Base-by-base conservation (phyloP, 2,113 vertebrate species). In the Solea solea region DNA sequence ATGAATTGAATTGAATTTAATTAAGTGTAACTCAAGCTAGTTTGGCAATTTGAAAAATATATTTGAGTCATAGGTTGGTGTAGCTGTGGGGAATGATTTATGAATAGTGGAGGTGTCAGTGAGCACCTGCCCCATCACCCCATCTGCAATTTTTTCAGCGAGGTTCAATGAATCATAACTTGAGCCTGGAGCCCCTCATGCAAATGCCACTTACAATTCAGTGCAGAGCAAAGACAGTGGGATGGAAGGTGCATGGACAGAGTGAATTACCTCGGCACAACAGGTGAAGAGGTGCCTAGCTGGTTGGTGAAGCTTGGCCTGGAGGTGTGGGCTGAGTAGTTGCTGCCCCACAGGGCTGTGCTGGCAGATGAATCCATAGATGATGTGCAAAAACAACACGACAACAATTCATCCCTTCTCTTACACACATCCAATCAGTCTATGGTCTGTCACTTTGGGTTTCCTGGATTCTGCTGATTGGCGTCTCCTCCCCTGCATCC, bases 341-440 rank as follows among this genome's bases (percentile, higher is more conserved):
- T 86, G 76, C 10, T 62, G 69, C 83, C 74, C 72, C 58, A 86
- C 68, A 88, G 81, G 54, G 87, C 79, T 2, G 67, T 55, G 67
- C 79, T 86, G 64, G 69, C 80, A 44, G 78, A 39, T 1, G 52
- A 45, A 85, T 92, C 92, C 92, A 92, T 93, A 15, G 64, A 67
- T 6, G 27, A 44, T 8, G 76, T 44, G 6, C 54, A 63, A 56
- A 14, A 69, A 44, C 55, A 52, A 39, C 51, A 39, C 12, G 39
- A 68, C 54, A 59, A 71, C 11, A 56, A 78, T 56, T 83, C 90
- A 84, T 91, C 81, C 83, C 85, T 79, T 7, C 10, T 58, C 48
- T 75, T 58, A 65, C 34, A 21, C 62, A 27, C 69, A 54, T 75
- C 59, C 51, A 56, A 76, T 73, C 49, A 63, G 55, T 64, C 54